Evolutionary conservation across 2,888 invertebrate genomes (phyloP).

Genomic region (Dynastes grantii): DNA sequence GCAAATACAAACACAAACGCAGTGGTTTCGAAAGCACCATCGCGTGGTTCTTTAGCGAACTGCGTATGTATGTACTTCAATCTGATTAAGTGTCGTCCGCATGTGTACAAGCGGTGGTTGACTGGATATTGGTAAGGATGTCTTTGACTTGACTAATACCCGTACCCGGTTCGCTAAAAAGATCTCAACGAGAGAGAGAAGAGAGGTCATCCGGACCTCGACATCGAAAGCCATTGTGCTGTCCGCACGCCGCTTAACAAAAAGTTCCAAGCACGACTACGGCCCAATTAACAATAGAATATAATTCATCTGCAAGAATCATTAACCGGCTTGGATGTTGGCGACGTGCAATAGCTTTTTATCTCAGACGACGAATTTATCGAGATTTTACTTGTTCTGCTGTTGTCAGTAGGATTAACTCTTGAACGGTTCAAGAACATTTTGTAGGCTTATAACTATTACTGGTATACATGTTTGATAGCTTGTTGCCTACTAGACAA

Average conservation of each 20-base stretch:
- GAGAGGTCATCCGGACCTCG: constrained; percentile 25
- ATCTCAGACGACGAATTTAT: constrained; percentile 24
- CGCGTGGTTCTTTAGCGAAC: constrained; percentile 16
- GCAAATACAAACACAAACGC: constrained; percentile 11
- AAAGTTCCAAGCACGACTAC: constrained; percentile 31
- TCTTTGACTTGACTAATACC: constrained; percentile 20
- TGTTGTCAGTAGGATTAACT: neutral
- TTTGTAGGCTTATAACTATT: too few species aligned
- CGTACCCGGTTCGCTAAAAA: constrained; percentile 34
- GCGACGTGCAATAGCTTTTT: constrained; percentile 33
- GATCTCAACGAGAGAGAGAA: constrained; percentile 26
- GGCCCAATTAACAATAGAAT: constrained; percentile 44
- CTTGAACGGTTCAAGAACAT: too few species aligned
- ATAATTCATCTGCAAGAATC: constrained; percentile 43
- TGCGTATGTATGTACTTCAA: neutral
- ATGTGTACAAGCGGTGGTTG: neutral
- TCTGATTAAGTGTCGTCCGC: constrained; percentile 28
- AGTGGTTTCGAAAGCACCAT: constrained; percentile 22
- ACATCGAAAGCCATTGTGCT: constrained; percentile 40
- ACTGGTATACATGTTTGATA: too few species aligned
- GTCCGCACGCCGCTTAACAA: constrained; percentile 36
- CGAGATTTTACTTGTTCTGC: constrained; percentile 13
- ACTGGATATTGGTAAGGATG: constrained; percentile 29
- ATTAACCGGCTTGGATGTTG: constrained; percentile 33
- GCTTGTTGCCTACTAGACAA: too few species aligned